Conservation (phyloP, 2,888 invertebrate genomes). For the Erebia epiphron region DNA sequence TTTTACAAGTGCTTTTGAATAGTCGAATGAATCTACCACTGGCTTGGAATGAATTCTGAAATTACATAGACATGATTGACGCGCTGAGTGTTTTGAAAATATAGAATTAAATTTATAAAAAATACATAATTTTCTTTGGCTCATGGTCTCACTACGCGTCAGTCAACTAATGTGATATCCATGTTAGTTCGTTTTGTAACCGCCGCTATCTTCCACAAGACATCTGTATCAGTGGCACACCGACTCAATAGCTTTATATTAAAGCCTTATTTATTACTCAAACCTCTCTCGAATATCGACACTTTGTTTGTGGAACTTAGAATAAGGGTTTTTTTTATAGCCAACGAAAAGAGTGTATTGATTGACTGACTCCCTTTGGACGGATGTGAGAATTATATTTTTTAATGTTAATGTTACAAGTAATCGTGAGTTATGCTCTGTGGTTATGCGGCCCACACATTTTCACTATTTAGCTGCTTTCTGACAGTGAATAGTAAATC, state of each 20-base stretch:
- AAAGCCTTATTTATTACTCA: slow-evolving; percentile 73
- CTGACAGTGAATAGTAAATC: too few relatives aligned
- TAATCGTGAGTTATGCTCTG: not conserved
- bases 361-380: slow-evolving; percentile 31
- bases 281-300: slow-evolving; percentile 60
- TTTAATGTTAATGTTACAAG: not conserved
- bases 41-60: too few relatives aligned
- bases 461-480: not conserved
- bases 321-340: slow-evolving; percentile 46
- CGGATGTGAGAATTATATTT: slow-evolving; percentile 25
- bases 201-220: slow-evolving; percentile 73
- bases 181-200: slow-evolving; percentile 71
- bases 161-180: slow-evolving; percentile 77
- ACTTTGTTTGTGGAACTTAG: slow-evolving; percentile 51
- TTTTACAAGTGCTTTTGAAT: too few relatives aligned
- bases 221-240: slow-evolving; percentile 80
- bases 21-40: too few relatives aligned
- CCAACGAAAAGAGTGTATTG: slow-evolving; percentile 34
- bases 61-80: slow-evolving; percentile 23
- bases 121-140: slow-evolving; percentile 43
- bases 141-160: slow-evolving; percentile 54
- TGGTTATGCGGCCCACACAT: not conserved
- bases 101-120: slow-evolving; percentile 32
- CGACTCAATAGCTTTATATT: slow-evolving; percentile 74
- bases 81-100: slow-evolving; percentile 23